phyloP scores from a whole-genome alignment of 2,797 vertebrate species.

The Neosalanx taihuensis region DNA sequence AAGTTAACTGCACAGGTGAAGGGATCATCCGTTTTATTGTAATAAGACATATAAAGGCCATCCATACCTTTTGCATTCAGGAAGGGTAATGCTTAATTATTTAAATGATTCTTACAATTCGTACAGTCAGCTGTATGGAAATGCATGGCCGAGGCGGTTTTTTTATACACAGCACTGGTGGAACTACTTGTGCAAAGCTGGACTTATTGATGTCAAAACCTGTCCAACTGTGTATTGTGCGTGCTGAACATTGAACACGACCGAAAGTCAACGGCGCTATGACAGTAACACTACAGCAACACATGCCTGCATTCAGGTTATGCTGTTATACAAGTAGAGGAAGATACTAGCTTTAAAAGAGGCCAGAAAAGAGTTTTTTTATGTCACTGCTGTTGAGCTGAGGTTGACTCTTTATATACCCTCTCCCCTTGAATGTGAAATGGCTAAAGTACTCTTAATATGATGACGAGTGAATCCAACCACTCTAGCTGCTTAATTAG shows the following conservation, averaged over 20 bases:
- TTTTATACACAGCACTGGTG: too few relatives aligned
- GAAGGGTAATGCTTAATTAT: neutral
- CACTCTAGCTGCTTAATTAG: neutral
- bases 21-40: neutral
- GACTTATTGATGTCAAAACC: neutral
- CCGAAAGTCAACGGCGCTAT: neutral
- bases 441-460: too few relatives aligned
- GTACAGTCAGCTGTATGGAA: neutral
- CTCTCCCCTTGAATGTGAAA: too few relatives aligned
- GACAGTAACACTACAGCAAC: neutral
- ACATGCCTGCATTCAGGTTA: neutral
- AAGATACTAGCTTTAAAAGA: neutral
- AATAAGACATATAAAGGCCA: neutral
- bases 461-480: too few relatives aligned
- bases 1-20: too few relatives aligned
- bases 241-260: neutral
- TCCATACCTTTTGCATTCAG: neutral
- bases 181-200: neutral
- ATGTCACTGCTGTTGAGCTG: too few relatives aligned
- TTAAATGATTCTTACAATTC: too few relatives aligned
- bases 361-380: neutral
- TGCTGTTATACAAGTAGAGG: neutral
- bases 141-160: neutral
- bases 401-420: too few relatives aligned
- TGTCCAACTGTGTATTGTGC: neutral